Evolutionary conservation across 2,888 invertebrate species (phyloP).

Genomic region (Crioceris asparagi): DNA sequence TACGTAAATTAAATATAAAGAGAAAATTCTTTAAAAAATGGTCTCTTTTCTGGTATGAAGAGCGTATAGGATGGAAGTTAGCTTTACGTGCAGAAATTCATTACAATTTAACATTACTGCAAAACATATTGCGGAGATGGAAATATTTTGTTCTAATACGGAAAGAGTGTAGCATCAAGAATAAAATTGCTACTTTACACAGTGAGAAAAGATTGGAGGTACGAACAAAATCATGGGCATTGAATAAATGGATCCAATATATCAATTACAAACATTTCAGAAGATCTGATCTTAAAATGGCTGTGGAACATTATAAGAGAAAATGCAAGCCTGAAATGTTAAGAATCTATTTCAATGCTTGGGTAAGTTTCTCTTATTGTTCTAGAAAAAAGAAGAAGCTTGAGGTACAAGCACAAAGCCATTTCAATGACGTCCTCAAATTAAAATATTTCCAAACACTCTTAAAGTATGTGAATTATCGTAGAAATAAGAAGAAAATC

Average conservation of each 20-base stretch:
- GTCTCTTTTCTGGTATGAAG: slow-evolving; percentile 22
- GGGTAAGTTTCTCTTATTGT: slow-evolving; percentile 19
- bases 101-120: slow-evolving; percentile 20
- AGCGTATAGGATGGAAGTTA: slow-evolving; percentile 25
- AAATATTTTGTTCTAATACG: slow-evolving; percentile 15
- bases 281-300: slow-evolving; percentile 14
- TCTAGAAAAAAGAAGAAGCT: slow-evolving; percentile 13
- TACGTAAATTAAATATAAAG: slow-evolving; percentile 15
- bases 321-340: slow-evolving; percentile 20
- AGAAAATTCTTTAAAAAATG: slow-evolving; percentile 19
- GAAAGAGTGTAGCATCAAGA: slow-evolving; percentile 18
- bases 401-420: too few relatives aligned
- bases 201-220: slow-evolving; percentile 19
- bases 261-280: slow-evolving; percentile 14
- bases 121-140: slow-evolving; percentile 21
- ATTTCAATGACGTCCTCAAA: too few relatives aligned
- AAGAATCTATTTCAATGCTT: slow-evolving; percentile 18
- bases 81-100: slow-evolving; percentile 26
- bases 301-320: slow-evolving; percentile 20
- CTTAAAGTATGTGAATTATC: too few relatives aligned
- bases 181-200: slow-evolving; percentile 19
- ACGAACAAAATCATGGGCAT: slow-evolving; percentile 14
- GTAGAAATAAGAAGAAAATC: slow-evolving; percentile 7
- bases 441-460: too few relatives aligned
- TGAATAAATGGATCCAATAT: slow-evolving; percentile 21